Evolutionary conservation across 2,797 vertebrate genomes (phyloP), one percentile per base, ranked within the genome.

Genomic region (Pyrrhura leucotis): DNA sequence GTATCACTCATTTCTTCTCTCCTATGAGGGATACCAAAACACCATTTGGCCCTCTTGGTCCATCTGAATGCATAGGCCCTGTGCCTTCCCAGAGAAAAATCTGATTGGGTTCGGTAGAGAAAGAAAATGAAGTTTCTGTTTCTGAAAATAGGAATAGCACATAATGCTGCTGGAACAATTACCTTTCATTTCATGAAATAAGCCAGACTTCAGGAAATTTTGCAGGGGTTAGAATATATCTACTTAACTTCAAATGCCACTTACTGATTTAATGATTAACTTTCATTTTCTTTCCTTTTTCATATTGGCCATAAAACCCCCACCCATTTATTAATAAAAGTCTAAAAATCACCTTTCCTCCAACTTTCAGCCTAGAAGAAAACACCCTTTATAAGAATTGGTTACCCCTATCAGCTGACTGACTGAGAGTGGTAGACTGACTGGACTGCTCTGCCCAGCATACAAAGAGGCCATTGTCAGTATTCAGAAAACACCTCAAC

Each of bases 381-480:
- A 12, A 35, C 23, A 11, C 6, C 21, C 59, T 42, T 56, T 7
- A 31, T 35, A 86, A 59, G 4, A 39, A 65, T 68, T 69, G 26
- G 14, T 74, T 85, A 48, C 33, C n/a, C 44, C 23, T 47, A 4
- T 87, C 94, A 95, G 71, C 89, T 94, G 95, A 90, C 78, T 31
- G 58, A 39, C 50, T 72, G 59, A 59, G 63, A 48, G n/a, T 22
- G 29, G 19, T 21, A 31, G 51, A 53, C 51, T 54, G 53, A n/a
- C 31, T 26, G n/a, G 40, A 14, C 65, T 63, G 53, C 42, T 61
- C 62, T 75, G 63, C 72, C 35, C 53, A 35, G 47, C 8, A 7
- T 17, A 92, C 87, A 96, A 80, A 74, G 35, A 82, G 29, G 22
- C 33, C n/a, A 33, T 67, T 96, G 85, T 89, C 69, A 89, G 7